Percentiles rank a stretch among this genome's conserved stretches.
phyloP scores from a whole-genome alignment of 2,797 vertebrate species.

The Danio choprae region DNA sequence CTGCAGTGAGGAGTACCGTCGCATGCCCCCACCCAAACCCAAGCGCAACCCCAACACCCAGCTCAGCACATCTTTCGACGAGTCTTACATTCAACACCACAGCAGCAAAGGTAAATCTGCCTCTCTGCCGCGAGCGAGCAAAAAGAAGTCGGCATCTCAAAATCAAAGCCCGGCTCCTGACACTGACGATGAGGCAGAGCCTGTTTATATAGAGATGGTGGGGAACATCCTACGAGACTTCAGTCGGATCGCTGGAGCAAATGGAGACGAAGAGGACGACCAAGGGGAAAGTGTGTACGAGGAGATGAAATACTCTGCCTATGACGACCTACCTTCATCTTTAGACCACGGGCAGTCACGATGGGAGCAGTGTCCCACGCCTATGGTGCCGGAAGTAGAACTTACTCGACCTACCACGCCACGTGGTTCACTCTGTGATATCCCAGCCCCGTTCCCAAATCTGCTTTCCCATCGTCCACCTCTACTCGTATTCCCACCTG shows the following conservation, averaged over 20 bases:
- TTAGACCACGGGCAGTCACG: conserved; percentile 62
- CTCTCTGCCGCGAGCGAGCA: conserved; percentile 56
- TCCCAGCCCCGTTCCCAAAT: conserved; percentile 95
- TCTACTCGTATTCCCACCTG: conserved; percentile 89
- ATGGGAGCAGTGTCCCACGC: conserved; percentile 83
- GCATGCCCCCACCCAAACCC: conserved; percentile 95
- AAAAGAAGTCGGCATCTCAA: conserved; percentile 79
- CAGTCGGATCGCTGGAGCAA: conserved; percentile 66
- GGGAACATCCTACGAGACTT: conserved; percentile 91
- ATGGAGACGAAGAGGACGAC: conserved; percentile 83
- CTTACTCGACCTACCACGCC: conserved; percentile 77
- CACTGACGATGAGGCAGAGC: conserved; percentile 89
- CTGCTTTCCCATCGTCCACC: conserved; percentile 91
- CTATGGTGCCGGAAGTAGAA: conserved; percentile 85
- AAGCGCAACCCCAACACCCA: conserved; percentile 97
- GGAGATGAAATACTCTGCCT: conserved; percentile 95
- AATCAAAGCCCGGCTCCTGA: conserved; percentile 83
- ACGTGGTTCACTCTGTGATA: conserved; percentile 85
- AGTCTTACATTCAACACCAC: conserved; percentile 87
- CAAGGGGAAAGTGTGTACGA: conserved; percentile 94
- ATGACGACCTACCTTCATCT: conserved; percentile 79
- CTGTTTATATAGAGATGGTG: conserved; percentile 98
- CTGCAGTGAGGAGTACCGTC: conserved; percentile 90
- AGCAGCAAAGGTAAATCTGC: conserved; percentile 80
- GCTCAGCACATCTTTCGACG: conserved; percentile 95